Conservation (phyloP, 2,888 invertebrate species). For the Helleia helle region DNA sequence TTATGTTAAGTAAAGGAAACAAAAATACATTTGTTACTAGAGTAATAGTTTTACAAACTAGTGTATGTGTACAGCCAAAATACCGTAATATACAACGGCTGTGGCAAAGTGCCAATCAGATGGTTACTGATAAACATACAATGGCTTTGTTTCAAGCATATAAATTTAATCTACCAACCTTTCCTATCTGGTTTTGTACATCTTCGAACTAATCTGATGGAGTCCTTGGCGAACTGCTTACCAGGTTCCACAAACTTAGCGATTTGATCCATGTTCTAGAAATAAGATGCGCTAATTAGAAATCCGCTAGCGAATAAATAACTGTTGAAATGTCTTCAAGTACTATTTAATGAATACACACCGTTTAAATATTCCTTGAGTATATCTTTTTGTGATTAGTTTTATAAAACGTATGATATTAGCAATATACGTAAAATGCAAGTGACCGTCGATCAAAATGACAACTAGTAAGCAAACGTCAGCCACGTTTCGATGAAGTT, state of each 20-base stretch:
- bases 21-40: no score
- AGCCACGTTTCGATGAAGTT: slow-evolving; percentile 62
- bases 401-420: no score
- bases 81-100: background rate
- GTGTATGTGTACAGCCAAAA: background rate
- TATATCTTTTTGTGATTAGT: slow-evolving; percentile 1
- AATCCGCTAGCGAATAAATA: background rate
- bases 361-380: background rate
- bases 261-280: slow-evolving; percentile 94
- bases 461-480: slow-evolving; percentile 43
- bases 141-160: background rate
- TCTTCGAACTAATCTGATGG: slow-evolving; percentile 96
- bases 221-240: slow-evolving; percentile 98
- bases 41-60: no score
- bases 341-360: slow-evolving; percentile 3
- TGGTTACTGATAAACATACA: background rate
- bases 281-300: slow-evolving; percentile 26
- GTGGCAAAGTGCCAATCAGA: background rate
- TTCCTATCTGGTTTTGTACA: slow-evolving; percentile 99
- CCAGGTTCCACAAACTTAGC: slow-evolving; percentile 95
- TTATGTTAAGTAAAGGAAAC: no score
- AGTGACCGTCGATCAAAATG: slow-evolving; percentile 29
- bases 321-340: background rate
- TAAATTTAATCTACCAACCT: slow-evolving; percentile 71
- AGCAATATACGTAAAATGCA: slow-evolving; percentile 10